Percentiles rank a stretch among this genome's conserved stretches.
Evolutionary conservation across 2,113 vertebrate species (phyloP).

Genomic region (Silurus meridionalis): DNA sequence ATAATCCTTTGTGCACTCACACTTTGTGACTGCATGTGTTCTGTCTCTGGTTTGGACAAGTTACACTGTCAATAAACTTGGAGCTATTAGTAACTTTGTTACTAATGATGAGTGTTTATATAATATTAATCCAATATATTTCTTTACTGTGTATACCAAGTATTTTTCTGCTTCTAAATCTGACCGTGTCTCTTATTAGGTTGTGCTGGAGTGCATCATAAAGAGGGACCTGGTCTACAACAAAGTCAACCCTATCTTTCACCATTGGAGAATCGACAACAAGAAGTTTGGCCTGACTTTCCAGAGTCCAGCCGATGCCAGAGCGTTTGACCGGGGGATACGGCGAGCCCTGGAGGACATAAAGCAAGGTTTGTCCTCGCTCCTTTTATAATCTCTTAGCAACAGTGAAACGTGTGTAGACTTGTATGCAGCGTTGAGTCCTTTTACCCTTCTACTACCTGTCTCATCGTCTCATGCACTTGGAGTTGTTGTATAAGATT

Average conservation of each 20-base stretch:
- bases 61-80: neutral
- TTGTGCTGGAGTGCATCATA: constrained; percentile 95
- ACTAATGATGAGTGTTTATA: neutral
- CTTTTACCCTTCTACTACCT: neutral
- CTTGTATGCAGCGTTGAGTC: neutral
- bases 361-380: constrained; percentile 81
- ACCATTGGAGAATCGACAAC: constrained; percentile 98
- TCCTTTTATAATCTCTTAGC: neutral
- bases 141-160: neutral
- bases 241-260: constrained; percentile 98
- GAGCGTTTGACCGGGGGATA: constrained; percentile 97
- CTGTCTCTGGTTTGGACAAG: constrained; percentile 9
- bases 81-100: neutral
- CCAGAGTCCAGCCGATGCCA: constrained; percentile 96
- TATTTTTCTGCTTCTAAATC: neutral
- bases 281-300: constrained; percentile 99
- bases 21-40: constrained; percentile 36
- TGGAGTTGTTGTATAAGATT: neutral
- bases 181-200: constrained; percentile 69
- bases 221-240: constrained; percentile 96
- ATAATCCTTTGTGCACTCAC: constrained; percentile 67
- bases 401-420: neutral
- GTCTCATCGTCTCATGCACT: neutral
- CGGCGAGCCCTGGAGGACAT: constrained; percentile 95
- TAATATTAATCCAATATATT: neutral